Base-by-base conservation (phyloP, 1,140 invertebrate genomes). In the Bombus breviceps region DNA sequence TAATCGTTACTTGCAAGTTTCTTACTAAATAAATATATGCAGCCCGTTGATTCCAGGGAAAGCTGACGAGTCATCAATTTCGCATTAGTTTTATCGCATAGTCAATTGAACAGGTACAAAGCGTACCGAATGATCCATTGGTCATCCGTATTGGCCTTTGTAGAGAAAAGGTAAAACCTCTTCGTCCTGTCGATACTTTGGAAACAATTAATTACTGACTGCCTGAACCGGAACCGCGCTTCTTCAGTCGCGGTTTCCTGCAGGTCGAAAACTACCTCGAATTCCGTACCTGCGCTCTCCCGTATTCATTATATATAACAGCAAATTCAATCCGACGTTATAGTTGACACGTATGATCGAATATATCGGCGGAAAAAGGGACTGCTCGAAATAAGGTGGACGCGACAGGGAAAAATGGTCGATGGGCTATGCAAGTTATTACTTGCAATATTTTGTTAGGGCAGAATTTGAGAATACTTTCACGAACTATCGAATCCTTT, bases 181-280 rank as follows among this genome's bases (percentile, higher is more conserved):
- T 4, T 10, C 32, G 57, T 4, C 1, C 32, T 10, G 47, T 39
- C 47, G 39, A 71, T 79, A 72, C 53, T 72, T 39, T 22, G 37
- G 53, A 80, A 80, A 80, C 83, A 47, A 71, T 62, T 80, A 85
- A 81, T 85, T 81, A 74, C 34, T 13, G 77, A 12, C 43, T 74
- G 59, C 25, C 1, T 41, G 18, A 68, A 64, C 81, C 68, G 83
- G 41, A 73, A 71, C 22, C n/a, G 83, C 69, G 47, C 69, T 57
- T 69, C 84, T 53, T 84, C 39, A 39, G n/a, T 37, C 34, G 83
- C n/a, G 83, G 83, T 80, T 80, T 37, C 34, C 39, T 32, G 64
- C 73, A 1, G 18, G 13, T 64, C 37, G 66, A 66, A 80, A 84
- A 72, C 82, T 84, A 71, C 69, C 43, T 43, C 28, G 66, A 69